These are phyloP conservation scores for Spinus pinus DNA, from an alignment of 2,797 vertebrate genomes.

Conservation along the genomic window DNA sequence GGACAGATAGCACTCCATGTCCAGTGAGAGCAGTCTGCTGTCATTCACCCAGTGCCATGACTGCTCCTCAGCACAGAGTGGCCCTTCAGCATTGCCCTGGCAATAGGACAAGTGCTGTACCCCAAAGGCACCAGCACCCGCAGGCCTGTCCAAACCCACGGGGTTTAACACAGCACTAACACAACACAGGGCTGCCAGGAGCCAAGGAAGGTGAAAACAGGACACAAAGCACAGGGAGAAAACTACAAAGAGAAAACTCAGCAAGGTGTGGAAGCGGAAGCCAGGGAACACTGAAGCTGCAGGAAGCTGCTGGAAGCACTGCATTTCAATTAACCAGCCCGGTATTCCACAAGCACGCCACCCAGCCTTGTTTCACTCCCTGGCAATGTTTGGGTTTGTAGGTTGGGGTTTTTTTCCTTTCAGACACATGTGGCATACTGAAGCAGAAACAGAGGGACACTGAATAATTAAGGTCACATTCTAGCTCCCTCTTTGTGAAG, in stretches of 20 bases:
- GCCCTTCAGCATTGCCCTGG: neutral
- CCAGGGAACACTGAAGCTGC: neutral
- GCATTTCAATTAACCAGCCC: neutral
- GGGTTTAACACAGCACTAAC: neutral
- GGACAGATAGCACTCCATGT: neutral
- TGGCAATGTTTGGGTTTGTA: neutral
- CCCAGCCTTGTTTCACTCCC: neutral
- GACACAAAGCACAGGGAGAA: neutral
- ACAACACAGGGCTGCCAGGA: neutral
- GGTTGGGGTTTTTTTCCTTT: neutral
- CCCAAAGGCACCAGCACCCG: neutral
- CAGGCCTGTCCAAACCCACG: neutral
- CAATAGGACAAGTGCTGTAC: neutral
- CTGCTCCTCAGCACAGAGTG: accelerated
- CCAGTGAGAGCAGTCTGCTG: accelerated
- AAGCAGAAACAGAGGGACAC: neutral
- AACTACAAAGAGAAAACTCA: neutral
- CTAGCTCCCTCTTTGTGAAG: neutral
- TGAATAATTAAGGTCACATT: neutral
- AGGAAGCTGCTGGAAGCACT: slow-evolving; percentile 10
- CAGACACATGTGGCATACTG: neutral
- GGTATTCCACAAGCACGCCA: neutral
- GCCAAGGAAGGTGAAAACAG: neutral
- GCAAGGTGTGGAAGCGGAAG: neutral
- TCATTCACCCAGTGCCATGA: accelerated